These are phyloP conservation scores for Theretra japonica DNA, from an alignment of 2,888 invertebrate genomes.

Conservation along the genomic window DNA sequence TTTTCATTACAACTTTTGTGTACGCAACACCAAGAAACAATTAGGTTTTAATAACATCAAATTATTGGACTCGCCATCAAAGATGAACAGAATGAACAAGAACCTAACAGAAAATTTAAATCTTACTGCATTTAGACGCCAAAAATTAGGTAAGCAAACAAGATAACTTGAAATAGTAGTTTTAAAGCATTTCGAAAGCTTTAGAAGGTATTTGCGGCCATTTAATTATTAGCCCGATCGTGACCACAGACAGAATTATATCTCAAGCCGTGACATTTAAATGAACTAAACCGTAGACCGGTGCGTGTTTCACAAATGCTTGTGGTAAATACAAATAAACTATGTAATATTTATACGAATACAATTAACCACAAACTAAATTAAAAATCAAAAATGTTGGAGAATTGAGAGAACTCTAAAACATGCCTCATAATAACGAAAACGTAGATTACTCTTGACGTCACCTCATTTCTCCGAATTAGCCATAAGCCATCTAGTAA, in stretches of 20 bases:
- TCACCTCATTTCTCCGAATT: no score
- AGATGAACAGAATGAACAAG: no score
- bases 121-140: background rate
- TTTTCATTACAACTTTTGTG: background rate
- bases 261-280: constrained; percentile 46
- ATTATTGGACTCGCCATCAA: no score
- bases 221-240: constrained; percentile 39
- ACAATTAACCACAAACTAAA: no score
- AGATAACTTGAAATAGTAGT: background rate
- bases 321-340: constrained; percentile 8
- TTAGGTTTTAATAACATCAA: no score
- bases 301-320: constrained; percentile 9
- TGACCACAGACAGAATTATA: constrained; percentile 42
- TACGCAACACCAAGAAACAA: no score
- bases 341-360: background rate
- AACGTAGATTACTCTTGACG: no score
- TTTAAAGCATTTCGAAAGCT: background rate
- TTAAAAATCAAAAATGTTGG: background rate
- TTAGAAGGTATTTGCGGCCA: constrained; percentile 10
- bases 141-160: background rate
- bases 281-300: constrained; percentile 42
- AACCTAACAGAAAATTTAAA: no score
- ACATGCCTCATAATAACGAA: no score
- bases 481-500: no score
- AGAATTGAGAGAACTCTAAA: no score